phyloP scores from a whole-genome alignment of 2,113 vertebrate species.

The Terrapene triunguis region DNA sequence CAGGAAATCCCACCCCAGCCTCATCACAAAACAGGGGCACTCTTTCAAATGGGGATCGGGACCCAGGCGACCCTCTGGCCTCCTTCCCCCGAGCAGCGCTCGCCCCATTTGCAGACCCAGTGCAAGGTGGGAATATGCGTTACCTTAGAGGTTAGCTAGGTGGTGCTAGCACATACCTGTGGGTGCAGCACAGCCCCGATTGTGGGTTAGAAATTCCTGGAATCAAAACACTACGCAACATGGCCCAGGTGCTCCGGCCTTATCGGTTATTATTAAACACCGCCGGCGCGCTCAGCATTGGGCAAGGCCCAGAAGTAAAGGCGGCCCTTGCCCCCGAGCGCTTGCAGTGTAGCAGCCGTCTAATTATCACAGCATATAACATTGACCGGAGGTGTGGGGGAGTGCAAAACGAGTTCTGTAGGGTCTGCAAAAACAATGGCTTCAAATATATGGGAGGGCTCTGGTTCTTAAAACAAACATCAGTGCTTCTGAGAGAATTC shows the following conservation, averaged over 20 bases:
- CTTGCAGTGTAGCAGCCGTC: neutral
- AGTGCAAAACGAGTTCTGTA: neutral
- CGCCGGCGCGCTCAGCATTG: neutral
- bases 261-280: neutral
- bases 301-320: neutral
- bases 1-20: neutral
- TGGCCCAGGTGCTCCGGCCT: neutral
- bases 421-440: neutral
- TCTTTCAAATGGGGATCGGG: no score
- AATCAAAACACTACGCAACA: neutral
- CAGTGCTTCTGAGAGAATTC: neutral
- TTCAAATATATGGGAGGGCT: neutral
- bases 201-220: neutral
- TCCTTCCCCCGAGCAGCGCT: slow-evolving; percentile 45
- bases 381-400: neutral
- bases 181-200: neutral
- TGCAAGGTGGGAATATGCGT: neutral
- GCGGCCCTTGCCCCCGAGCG: neutral
- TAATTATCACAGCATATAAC: neutral
- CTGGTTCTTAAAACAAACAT: neutral
- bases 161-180: neutral
- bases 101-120: slow-evolving; percentile 71
- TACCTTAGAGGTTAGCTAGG: neutral
- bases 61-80: no score
- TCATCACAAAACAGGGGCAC: neutral